Conservation (phyloP, 2,797 vertebrate species). For the Poeciliopsis infans region DNA sequence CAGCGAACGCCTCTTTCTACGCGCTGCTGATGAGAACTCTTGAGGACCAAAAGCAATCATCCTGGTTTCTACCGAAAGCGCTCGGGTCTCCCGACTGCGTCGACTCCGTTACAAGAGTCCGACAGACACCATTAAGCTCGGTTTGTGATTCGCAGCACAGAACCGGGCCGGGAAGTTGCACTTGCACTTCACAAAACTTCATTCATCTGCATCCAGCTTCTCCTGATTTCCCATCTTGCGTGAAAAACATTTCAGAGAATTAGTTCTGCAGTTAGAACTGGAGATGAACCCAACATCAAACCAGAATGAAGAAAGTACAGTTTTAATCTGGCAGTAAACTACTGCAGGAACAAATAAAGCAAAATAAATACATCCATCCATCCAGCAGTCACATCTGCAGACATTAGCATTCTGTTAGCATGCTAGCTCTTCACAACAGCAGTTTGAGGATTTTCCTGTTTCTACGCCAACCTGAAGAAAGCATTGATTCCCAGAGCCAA, state of each 20-base stretch:
- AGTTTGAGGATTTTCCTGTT: constrained; percentile 5
- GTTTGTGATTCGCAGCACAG: constrained; percentile 7
- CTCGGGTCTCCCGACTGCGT: constrained; percentile 16
- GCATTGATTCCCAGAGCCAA: constrained; percentile 13
- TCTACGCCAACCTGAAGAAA: constrained; percentile 10
- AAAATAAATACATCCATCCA: background rate
- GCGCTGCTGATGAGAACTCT: constrained; percentile 35
- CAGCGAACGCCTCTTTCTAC: constrained; percentile 1
- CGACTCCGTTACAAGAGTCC: constrained; percentile 26
- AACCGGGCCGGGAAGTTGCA: background rate
- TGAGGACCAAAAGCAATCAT: constrained; percentile 50
- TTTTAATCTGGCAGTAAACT: background rate
- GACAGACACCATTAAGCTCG: constrained; percentile 29
- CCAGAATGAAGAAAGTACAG: background rate
- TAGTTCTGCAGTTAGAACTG: background rate
- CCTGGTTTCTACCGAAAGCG: constrained; percentile 9
- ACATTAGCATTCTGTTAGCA: background rate
- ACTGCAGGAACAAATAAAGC: background rate
- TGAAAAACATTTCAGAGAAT: background rate
- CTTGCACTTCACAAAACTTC: background rate
- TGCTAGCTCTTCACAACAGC: constrained; percentile 22
- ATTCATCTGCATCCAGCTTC: background rate
- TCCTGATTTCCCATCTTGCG: no score
- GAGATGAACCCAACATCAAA: background rate
- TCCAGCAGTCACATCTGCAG: background rate